Evolutionary conservation across 2,888 invertebrate species (phyloP).

Genomic region (Scelioninae gen. 2): DNA sequence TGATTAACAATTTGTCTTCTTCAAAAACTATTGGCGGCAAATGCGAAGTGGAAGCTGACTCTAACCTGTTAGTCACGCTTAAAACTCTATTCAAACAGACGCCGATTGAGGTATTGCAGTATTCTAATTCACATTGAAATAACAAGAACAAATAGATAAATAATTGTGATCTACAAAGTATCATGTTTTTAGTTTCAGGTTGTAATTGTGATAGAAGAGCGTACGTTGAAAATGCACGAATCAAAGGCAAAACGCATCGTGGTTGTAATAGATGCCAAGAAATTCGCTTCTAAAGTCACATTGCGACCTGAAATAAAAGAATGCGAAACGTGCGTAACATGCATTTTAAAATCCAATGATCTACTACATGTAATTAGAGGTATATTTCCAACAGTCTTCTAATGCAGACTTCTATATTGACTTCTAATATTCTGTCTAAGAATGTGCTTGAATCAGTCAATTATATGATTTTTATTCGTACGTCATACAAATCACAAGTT

Average conservation of each 20-base stretch:
- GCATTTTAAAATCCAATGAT: neutral
- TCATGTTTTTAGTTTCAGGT: conserved; percentile 2
- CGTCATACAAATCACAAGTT: conserved; percentile 15
- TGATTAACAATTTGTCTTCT: conserved; percentile 36
- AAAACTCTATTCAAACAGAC: conserved; percentile 1
- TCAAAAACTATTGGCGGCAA: conserved; percentile 28
- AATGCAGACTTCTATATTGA: neutral
- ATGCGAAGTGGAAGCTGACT: conserved; percentile 29
- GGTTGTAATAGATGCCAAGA: neutral
- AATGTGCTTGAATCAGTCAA: neutral
- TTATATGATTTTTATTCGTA: conserved; percentile 10
- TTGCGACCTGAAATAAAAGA: too few species aligned
- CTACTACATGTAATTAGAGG: neutral
- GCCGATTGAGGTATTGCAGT: conserved; percentile 2
- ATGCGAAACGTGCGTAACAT: too few species aligned
- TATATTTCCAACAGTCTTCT: conserved; percentile 3
- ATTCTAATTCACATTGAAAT: conserved; percentile 7
- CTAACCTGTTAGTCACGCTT: conserved; percentile 1
- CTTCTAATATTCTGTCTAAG: neutral
- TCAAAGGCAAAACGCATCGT: neutral
- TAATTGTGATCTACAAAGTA: neutral
- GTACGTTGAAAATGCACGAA: neutral
- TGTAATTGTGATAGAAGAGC: neutral
- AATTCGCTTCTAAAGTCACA: neutral
- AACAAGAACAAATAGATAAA: conserved; percentile 13